Evolutionary conservation across 1,140 invertebrate species (phyloP).

Genomic region (Formica exsecta): DNA sequence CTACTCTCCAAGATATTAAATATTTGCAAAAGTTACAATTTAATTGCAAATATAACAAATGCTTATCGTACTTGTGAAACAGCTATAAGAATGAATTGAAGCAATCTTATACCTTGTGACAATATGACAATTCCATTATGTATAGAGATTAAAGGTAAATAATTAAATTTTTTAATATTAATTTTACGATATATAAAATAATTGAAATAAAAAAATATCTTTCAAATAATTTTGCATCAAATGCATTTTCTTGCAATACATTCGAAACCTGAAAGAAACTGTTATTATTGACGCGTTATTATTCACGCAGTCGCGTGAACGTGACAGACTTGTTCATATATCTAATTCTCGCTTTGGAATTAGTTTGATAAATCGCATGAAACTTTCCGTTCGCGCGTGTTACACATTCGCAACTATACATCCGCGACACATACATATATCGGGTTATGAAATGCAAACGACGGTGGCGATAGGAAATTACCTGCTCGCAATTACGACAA

Average conservation of each 20-base stretch:
- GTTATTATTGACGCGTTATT: background rate
- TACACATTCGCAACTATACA: constrained; percentile 10
- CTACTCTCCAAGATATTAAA: background rate
- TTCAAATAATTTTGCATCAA: background rate
- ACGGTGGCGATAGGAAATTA: constrained; percentile 29
- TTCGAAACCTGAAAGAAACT: background rate
- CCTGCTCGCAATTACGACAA: constrained; percentile 58
- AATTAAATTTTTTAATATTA: no score
- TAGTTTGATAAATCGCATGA: constrained; percentile 50
- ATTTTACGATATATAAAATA: background rate
- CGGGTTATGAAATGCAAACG: constrained; percentile 31
- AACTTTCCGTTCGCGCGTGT: constrained; percentile 31
- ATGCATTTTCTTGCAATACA: background rate
- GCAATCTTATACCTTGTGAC: background rate
- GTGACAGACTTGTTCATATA: background rate
- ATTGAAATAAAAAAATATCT: background rate
- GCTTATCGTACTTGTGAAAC: background rate
- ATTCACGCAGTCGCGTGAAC: background rate
- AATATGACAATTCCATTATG: background rate
- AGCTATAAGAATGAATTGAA: background rate
- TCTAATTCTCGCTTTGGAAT: constrained; percentile 32
- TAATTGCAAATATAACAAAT: constrained; percentile 45
- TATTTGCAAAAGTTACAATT: constrained; percentile 32
- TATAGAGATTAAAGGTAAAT: no score
- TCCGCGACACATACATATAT: constrained; percentile 12